A percentile compares a stretch with the other conserved stretches of the same genome.
phyloP scores from a whole-genome alignment of 2,888 invertebrate species.

The Muschampia staudingeri region DNA sequence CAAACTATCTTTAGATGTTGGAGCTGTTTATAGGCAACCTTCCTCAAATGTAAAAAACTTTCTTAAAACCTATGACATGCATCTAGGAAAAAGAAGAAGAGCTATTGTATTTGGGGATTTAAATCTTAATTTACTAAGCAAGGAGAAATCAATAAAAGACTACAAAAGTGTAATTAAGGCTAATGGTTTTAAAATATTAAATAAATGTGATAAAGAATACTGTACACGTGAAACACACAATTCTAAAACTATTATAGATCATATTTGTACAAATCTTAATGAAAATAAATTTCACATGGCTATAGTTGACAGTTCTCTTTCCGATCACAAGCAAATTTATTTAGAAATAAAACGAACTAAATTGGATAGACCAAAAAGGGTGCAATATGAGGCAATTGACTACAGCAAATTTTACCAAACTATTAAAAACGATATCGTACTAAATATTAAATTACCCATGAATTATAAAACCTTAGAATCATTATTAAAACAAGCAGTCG shows the following conservation, averaged over 20 bases:
- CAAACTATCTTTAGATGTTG: constrained; percentile 35
- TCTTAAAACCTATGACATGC: neutral
- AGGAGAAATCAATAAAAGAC: neutral
- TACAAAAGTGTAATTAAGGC: neutral
- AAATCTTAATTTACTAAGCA: neutral
- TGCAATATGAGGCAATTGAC: constrained; percentile 43
- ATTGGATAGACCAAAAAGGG: neutral
- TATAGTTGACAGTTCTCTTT: neutral
- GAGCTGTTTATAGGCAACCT: constrained; percentile 33
- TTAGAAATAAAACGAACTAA: constrained; percentile 3
- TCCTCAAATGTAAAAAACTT: constrained; percentile 7
- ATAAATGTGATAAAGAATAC: neutral
- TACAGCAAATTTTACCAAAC: constrained; percentile 27
- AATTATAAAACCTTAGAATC: constrained; percentile 7
- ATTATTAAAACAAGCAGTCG: constrained; percentile 16
- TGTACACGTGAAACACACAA: neutral
- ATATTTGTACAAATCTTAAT: neutral
- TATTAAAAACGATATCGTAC: neutral
- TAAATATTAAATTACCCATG: too few species aligned
- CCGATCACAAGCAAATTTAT: neutral
- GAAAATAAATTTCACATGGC: neutral
- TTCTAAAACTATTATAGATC: constrained; percentile 10
- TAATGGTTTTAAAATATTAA: constrained; percentile 1
- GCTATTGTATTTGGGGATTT: neutral
- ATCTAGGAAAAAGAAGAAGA: neutral